A percentile compares a stretch with the other conserved stretches of the same genome.
Evolutionary conservation across 2,888 invertebrate genomes (phyloP).

Genomic region (Ophion ellenae): DNA sequence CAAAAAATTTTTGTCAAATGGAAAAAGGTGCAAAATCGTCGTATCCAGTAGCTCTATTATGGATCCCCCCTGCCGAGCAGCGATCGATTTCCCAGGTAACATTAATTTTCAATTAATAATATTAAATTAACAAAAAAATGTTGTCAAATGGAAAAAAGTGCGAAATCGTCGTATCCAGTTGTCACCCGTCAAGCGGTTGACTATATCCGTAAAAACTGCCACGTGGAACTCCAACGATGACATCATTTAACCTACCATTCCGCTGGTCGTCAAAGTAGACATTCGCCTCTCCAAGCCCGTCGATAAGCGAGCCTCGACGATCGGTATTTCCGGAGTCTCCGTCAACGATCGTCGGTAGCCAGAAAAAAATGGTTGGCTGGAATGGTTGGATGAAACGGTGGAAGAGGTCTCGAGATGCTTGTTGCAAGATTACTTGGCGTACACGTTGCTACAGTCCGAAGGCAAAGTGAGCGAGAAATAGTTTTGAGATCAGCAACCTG

Average conservation of each 20-base stretch:
- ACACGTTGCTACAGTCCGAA: conserved; percentile 51
- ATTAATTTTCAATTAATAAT: no score
- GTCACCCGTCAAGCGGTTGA: no score
- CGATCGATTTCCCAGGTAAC: no score
- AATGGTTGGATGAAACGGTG: neutral
- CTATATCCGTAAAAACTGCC: no score
- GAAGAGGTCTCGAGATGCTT: conserved; percentile 36
- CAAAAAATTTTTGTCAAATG: no score
- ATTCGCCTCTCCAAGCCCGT: neutral
- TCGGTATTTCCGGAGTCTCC: neutral
- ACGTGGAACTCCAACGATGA: no score
- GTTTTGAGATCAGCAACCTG: conserved; percentile 64
- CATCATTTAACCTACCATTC: neutral
- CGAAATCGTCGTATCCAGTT: no score
- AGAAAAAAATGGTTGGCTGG: neutral
- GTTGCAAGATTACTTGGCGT: conserved; percentile 4
- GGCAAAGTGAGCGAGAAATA: conserved; percentile 50
- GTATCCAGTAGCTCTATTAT: no score
- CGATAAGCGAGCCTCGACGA: neutral
- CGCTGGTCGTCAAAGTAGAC: neutral
- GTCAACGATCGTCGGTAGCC: neutral
- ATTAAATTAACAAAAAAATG: no score
- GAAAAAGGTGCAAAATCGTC: no score
- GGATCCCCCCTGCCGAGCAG: no score
- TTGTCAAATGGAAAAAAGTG: no score